A percentile compares a stretch with the other conserved stretches of the same genome.
Evolutionary conservation across 2,113 vertebrate species (phyloP).

Genomic region (Dendrocopos noguchii): DNA sequence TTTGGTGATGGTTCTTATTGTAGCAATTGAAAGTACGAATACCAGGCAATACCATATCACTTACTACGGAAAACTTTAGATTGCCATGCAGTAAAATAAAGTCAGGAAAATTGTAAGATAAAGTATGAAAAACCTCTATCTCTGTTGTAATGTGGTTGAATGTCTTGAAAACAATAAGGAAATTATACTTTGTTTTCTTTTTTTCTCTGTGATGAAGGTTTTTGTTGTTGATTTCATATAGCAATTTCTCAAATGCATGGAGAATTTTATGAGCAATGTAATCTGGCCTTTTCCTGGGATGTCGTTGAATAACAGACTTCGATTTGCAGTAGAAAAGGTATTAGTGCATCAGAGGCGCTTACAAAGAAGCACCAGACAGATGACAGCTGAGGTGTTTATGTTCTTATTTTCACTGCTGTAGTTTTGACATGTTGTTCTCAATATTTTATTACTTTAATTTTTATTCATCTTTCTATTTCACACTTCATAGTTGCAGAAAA

Average conservation of each 20-base stretch:
- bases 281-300: neutral
- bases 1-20: neutral
- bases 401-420: constrained; percentile 18
- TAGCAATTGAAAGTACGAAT: neutral
- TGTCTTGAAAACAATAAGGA: neutral
- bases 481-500: constrained; percentile 30
- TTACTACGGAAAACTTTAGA: neutral
- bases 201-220: neutral
- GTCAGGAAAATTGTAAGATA: neutral
- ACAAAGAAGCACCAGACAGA: neutral
- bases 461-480: constrained; percentile 30
- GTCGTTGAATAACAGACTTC: neutral
- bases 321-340: neutral
- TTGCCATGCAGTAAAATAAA: neutral
- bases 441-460: constrained; percentile 1
- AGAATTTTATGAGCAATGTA: neutral
- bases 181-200: neutral
- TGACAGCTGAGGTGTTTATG: neutral
- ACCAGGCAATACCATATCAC: neutral
- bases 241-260: neutral
- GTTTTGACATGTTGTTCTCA: constrained; percentile 33
- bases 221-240: neutral
- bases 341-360: neutral
- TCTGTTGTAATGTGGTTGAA: neutral
- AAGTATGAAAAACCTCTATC: neutral